Evolutionary conservation across 2,113 vertebrate genomes (phyloP), one percentile per base, ranked within the genome.

Genomic region (Xenopus laevis): DNA sequence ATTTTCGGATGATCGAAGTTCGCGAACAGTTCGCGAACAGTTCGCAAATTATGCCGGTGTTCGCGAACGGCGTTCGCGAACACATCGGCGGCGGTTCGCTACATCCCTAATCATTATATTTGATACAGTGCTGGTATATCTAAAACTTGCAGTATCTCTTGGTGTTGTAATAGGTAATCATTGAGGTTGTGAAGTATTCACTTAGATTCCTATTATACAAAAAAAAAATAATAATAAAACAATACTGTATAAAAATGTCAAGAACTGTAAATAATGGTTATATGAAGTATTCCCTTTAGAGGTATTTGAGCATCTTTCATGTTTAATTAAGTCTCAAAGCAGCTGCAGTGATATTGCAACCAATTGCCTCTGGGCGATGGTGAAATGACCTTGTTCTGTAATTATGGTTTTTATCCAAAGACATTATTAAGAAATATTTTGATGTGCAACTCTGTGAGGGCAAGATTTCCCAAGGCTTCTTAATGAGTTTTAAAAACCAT

Each of bases 401-500:
- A 76, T 76, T 76, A 76, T 76, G 66, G 66, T 70, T 76, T 76
- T 76, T 76, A 76, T 76, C 70, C 74, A 76, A 63, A 76, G 66
- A 40, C 74, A 76, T 70, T 76, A 76, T 76, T 76, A 70, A 70
- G 74, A 76, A 76, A 76, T 70, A 76, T 76, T 64, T 70, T 76
- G 74, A 76, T 16, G 59, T 57, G 59, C 60, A 64, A 64, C 52
- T 76, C 50, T 70, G 67, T 70, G 53, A 76, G 73, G 46, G 57
- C 45, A 63, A 53, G 58, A 75, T 61, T 69, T 68, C 65, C 21
- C 45, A 57, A 44, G 23, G 62, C 50, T 53, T 33, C 27, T 53
- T 69, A 68, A 75, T 68, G 45, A 30, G 60, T 62, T 62, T 75
- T 69, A 55, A 68, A 40, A 75, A 68, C 9, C 9, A 60, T 55